phyloP scores from a whole-genome alignment of 2,113 vertebrate genomes.

The Cranoglanis bouderius region DNA sequence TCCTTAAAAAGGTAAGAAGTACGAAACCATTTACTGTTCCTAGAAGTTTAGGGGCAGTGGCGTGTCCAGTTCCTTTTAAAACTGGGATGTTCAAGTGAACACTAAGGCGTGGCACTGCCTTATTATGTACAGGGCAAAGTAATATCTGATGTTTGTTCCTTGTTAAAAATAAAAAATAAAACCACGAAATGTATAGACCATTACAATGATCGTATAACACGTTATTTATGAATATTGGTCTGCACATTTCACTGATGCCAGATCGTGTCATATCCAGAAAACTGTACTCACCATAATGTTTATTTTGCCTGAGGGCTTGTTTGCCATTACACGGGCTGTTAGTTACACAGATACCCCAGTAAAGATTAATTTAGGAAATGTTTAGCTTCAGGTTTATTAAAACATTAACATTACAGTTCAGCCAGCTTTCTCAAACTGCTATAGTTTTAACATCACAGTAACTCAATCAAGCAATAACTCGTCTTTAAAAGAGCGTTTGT shows the following conservation, averaged over 20 bases:
- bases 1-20: not conserved
- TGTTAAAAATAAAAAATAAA: too few species aligned
- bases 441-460: not conserved
- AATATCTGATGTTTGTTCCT: not conserved
- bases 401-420: not conserved
- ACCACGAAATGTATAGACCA: not conserved
- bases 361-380: not conserved
- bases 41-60: not conserved
- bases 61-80: not conserved
- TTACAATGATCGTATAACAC: not conserved
- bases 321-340: not conserved
- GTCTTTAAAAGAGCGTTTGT: not conserved
- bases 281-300: not conserved
- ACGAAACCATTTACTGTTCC: not conserved
- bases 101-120: not conserved
- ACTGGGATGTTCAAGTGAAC: not conserved
- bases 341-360: not conserved
- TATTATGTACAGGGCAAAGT: not conserved
- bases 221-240: not conserved
- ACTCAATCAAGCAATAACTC: not conserved
- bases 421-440: not conserved
- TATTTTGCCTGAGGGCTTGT: not conserved
- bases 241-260: not conserved
- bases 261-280: not conserved
- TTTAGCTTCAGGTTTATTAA: not conserved